Evolutionary conservation across 2,113 vertebrate genomes (phyloP), one percentile per base, ranked within the genome.

Genomic region (Protomyctophum bolini): DNA sequence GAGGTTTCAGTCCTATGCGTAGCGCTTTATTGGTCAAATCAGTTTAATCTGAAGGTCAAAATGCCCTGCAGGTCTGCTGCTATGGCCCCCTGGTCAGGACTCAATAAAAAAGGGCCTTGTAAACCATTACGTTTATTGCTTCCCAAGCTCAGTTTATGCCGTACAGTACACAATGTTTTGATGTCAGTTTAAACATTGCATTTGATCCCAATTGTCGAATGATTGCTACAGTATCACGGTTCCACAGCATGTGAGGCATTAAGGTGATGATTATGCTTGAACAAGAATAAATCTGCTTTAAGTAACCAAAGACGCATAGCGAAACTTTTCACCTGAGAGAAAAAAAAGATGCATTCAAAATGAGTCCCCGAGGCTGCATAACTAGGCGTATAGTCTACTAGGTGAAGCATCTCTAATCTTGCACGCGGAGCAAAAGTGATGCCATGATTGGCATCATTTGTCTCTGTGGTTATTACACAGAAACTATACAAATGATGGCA

Each of bases 261-360:
- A 75, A 68, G 67, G 84, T 66, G 72, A 81, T 79, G 85, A 79
- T 86, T 82, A 88, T 86, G 81, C 86, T 82, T 73, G 72, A 89
- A 86, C 74, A 82, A 87, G 83, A 87, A 83, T 73, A 41, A 77
- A 85, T 79, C 84, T 66, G 78, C 80, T 83, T 58, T 57, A 85
- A 89, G 78, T 72, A 84, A 80, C 33, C 76, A 60, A 63, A 75
- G 73, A 82, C 83, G 84, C 82, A 86, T 70, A 76, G 66, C 48
- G 68, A 78, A 77, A 83, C 75, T 73, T 41, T 41, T 84, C 87
- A 89, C 86, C 88, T 91, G 88, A 82, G 78, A 59, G 14, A 12
- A 87, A 21, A 21, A 21, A 21, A 21, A 21, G 21, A 21, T 21
- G 21, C 21, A 21, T 73, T 61, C 52, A 79, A 82, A 83, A 86